Conservation (phyloP, 53 echinoderm and acorn worm species). For the Echinarachnius parma region DNA sequence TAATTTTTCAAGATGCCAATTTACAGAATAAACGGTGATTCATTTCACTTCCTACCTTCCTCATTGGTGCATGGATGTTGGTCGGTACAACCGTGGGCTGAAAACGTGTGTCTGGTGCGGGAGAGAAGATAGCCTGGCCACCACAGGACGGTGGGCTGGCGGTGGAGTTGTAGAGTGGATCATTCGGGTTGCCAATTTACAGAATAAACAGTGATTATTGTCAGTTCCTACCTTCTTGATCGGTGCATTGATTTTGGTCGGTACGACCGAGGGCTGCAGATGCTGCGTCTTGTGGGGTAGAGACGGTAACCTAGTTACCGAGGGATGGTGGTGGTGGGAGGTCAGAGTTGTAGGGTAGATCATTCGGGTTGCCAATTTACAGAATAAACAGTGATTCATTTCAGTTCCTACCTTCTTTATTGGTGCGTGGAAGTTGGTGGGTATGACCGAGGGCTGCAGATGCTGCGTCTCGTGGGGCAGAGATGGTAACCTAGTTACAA, state of each 20-base stretch:
- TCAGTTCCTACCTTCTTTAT: constrained; percentile 60
- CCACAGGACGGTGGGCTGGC: neutral
- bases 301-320: constrained; percentile 11
- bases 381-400: no score
- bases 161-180: neutral
- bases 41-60: no score
- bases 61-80: no score
- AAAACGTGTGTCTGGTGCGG: no score
- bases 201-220: no score
- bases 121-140: neutral
- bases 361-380: no score
- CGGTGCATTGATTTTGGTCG: constrained; percentile 46
- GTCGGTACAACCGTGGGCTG: no score
- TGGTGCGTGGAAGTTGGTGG: constrained; percentile 47
- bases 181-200: no score
- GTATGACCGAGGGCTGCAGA: constrained; percentile 48
- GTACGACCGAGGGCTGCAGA: constrained; percentile 48
- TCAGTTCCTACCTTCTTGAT: constrained; percentile 53
- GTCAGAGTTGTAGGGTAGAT: no score
- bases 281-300: constrained; percentile 58
- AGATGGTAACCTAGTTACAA: constrained; percentile 8
- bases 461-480: constrained; percentile 60
- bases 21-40: no score
- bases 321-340: no score
- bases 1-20: no score